Evolutionary conservation across 2,113 vertebrate species (phyloP), one percentile per base, ranked within the genome.

Genomic region (Dasyprocta punctata): DNA sequence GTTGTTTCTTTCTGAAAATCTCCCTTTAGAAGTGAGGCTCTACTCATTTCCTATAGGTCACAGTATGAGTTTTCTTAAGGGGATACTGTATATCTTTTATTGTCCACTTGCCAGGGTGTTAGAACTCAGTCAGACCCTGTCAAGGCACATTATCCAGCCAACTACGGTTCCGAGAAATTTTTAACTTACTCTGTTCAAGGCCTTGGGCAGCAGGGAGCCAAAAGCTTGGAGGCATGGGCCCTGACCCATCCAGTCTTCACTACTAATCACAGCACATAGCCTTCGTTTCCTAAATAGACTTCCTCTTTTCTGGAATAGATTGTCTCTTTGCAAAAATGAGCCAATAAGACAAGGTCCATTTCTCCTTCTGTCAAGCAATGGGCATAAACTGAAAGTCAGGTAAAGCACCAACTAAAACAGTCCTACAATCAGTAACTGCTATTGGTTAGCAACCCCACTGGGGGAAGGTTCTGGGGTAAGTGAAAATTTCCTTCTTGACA

Each of bases 281-380:
- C 38, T 93, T 83, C 77, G 44, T 69, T 96, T 89, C 80, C 71
- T 89, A 52, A 54, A 90, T 7, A 92, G 44, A 61, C 17, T 58
- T 16, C 47, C 78, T 56, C 58, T 85, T 36, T 75, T 86, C 77
- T 92, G n/a, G 49, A 81, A 95, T 22, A 95, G 49, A 78, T 22
- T 77, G 54, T 67, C n/a, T 33, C 20, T 26, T 93, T 89, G 49
- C 86, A 96, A 73, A 95, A 90, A 73, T 87, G 12, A 93, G 38
- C 41, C 77, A 16, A 77, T 36, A 87, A 87, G 84, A 5, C 12
- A 54, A n/a, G 92, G 56, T 36, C 1, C 30, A 89, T 61, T 90
- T 96, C 94, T 58, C 89, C 92, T 84, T 95, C 56, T 89, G 41
- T 84, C n/a, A 95, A 75, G 44, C 67, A 78, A 94, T 49, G 36